phyloP scores from a whole-genome alignment of 2,888 invertebrate species.

The Leptothorax acervorum region DNA sequence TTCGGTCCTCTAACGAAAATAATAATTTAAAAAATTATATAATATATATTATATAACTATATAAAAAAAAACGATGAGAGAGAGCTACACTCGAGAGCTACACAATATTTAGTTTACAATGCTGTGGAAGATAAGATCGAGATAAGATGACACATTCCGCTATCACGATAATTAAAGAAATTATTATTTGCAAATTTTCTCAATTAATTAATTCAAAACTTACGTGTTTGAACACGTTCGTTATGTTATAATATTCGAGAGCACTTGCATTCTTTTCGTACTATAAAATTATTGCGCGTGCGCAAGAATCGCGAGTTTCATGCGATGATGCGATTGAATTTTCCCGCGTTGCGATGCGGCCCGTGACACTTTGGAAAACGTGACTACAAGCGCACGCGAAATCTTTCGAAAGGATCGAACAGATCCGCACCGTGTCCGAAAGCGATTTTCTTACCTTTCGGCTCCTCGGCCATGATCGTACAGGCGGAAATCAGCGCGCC shows the following conservation, averaged over 20 bases:
- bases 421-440: background rate
- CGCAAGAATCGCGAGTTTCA: background rate
- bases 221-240: background rate
- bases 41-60: background rate
- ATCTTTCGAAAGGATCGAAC: constrained; percentile 1
- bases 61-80: background rate
- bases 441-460: constrained; percentile 66
- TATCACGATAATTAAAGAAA: background rate
- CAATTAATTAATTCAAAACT: background rate
- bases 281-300: background rate
- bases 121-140: background rate
- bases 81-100: background rate
- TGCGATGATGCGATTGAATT: constrained; percentile 20
- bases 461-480: constrained; percentile 62
- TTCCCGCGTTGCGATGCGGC: constrained; percentile 47
- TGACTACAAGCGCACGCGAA: background rate
- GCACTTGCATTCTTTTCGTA: background rate
- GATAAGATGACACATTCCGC: background rate
- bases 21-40: background rate
- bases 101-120: background rate
- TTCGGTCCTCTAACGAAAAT: constrained; percentile 62
- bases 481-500: constrained; percentile 9
- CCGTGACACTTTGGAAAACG: constrained; percentile 42
- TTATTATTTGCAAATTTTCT: background rate
- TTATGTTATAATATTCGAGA: background rate